Conservation (phyloP, 1,140 invertebrate genomes). For the Musca domestica region DNA sequence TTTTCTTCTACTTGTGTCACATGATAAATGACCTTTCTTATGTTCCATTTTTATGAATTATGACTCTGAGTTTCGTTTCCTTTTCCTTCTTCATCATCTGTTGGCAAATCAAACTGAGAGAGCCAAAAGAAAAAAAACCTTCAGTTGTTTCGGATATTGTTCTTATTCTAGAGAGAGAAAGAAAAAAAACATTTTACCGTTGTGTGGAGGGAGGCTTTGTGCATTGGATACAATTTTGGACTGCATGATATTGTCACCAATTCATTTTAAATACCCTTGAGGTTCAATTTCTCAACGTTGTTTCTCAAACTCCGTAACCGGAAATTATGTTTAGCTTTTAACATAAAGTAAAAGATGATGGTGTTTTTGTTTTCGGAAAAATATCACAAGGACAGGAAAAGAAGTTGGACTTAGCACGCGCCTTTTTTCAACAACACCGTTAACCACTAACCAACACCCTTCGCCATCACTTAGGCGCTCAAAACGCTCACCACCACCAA, state of each 20-base stretch:
- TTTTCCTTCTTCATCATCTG: neutral
- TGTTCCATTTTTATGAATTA: slow-evolving; percentile 28
- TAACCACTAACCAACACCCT: neutral
- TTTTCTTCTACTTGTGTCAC: slow-evolving; percentile 26
- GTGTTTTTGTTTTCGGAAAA: neutral
- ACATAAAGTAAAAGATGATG: neutral
- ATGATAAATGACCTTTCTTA: slow-evolving; percentile 30
- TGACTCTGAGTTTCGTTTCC: slow-evolving; percentile 23
- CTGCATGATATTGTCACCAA: slow-evolving; percentile 11
- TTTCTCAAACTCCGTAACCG: neutral
- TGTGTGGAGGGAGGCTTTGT: too few species aligned
- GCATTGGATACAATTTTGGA: too few species aligned
- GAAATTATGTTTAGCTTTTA: slow-evolving; percentile 23
- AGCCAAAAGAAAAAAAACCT: too few species aligned
- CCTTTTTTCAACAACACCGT: neutral
- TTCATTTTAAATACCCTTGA: slow-evolving; percentile 29
- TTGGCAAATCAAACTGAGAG: too few species aligned
- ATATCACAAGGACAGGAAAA: too few species aligned
- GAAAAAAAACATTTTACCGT: too few species aligned
- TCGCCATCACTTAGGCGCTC: neutral
- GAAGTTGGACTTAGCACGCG: neutral
- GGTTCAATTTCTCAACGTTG: neutral
- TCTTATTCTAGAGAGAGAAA: neutral
- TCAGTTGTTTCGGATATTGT: neutral
- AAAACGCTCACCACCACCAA: slow-evolving; percentile 10